These are phyloP conservation scores for Melangyna quadrimaculata DNA, from an alignment of 2,888 invertebrate genomes.

Conservation along the genomic window DNA sequence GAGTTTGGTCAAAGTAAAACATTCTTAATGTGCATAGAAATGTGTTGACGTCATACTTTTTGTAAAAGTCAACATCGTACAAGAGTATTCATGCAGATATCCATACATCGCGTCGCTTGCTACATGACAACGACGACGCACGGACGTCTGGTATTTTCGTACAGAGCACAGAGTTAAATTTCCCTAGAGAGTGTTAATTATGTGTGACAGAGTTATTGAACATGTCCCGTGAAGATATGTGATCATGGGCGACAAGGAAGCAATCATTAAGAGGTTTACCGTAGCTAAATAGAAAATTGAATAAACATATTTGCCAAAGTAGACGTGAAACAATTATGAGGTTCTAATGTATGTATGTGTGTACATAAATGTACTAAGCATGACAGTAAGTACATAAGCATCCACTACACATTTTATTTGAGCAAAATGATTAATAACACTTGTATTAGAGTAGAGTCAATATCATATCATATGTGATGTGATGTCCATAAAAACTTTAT, in stretches of 20 bases:
- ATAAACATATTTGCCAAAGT: neutral
- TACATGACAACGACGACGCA: too few species aligned
- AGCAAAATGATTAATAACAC: too few species aligned
- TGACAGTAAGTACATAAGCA: too few species aligned
- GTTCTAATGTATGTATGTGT: neutral
- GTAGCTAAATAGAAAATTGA: neutral
- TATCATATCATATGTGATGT: too few species aligned
- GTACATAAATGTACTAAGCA: too few species aligned
- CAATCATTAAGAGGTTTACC: slow-evolving; percentile 29
- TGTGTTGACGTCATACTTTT: too few species aligned
- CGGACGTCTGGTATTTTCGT: neutral
- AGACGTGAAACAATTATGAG: neutral
- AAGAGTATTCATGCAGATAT: too few species aligned
- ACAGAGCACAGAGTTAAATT: neutral
- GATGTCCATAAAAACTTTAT: too few species aligned
- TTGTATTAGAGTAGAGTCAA: too few species aligned
- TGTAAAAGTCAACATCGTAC: too few species aligned
- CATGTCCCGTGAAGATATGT: slow-evolving; percentile 14
- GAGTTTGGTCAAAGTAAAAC: neutral
- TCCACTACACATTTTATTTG: too few species aligned
- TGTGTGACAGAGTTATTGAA: slow-evolving; percentile 42
- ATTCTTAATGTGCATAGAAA: neutral
- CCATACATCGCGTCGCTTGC: too few species aligned
- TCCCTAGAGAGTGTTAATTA: slow-evolving; percentile 32
- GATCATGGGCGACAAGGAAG: slow-evolving; percentile 11